Conservation (phyloP, 2,113 vertebrate genomes). For the Phyllostomus hastatus region DNA sequence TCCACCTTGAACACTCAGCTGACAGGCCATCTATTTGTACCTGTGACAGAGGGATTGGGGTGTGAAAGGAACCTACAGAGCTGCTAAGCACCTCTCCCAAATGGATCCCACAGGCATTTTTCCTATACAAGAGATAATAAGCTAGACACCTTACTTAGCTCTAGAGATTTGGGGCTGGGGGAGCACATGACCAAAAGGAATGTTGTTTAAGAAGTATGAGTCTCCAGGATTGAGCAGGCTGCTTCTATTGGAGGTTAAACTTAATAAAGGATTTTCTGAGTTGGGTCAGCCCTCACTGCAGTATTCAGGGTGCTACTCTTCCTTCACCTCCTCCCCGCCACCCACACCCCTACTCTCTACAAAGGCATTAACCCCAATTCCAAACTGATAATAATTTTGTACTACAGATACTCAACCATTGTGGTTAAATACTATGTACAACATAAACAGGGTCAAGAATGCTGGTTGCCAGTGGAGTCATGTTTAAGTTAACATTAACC, state of each 20-base stretch:
- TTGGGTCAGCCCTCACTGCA: neutral
- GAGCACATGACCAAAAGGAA: neutral
- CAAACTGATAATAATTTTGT: neutral
- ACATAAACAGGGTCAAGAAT: slow-evolving; percentile 62
- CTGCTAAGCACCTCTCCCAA: neutral
- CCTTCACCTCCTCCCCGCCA: too few species aligned
- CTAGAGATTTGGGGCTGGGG: neutral
- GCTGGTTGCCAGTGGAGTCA: neutral
- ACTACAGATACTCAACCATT: neutral
- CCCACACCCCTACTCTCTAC: neutral
- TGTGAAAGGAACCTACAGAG: neutral
- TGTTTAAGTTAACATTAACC: slow-evolving; percentile 65
- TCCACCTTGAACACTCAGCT: neutral
- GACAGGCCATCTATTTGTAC: neutral
- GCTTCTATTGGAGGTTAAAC: neutral
- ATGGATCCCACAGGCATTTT: neutral
- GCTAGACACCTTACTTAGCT: neutral
- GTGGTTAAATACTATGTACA: slow-evolving; percentile 26
- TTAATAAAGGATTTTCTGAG: neutral
- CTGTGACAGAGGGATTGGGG: fast-evolving
- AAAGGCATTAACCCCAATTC: neutral
- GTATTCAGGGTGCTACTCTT: neutral
- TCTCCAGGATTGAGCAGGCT: neutral
- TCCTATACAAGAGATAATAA: neutral
- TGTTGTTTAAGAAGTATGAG: neutral